Conservation (phyloP, 2,888 invertebrate genomes). For the Ceramica pisi region DNA sequence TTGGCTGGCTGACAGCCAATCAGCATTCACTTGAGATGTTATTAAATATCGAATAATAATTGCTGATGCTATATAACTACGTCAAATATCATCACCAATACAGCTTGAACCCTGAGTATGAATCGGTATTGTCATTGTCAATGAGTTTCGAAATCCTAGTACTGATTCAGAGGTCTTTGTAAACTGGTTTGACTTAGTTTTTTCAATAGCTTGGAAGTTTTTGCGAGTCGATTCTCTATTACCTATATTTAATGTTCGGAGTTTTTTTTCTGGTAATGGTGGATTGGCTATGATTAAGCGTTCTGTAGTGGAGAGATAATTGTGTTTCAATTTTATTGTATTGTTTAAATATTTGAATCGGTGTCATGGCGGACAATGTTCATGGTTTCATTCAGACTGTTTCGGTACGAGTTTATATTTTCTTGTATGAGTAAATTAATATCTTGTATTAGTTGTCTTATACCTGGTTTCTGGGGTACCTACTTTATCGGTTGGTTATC, state of each 20-base stretch:
- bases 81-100: slow-evolving; percentile 72
- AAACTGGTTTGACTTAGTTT: slow-evolving; percentile 64
- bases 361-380: slow-evolving; percentile 31
- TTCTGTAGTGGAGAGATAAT: slow-evolving; percentile 43
- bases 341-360: slow-evolving; percentile 22
- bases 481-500: no score
- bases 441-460: not conserved
- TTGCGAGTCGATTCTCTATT: slow-evolving; percentile 62
- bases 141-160: slow-evolving; percentile 36
- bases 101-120: slow-evolving; percentile 63
- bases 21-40: slow-evolving; percentile 67
- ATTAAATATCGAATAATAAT: slow-evolving; percentile 80
- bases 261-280: slow-evolving; percentile 53
- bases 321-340: slow-evolving; percentile 32
- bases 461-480: no score
- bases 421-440: not conserved
- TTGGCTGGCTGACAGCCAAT: slow-evolving; percentile 84
- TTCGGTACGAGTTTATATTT: not conserved
- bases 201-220: slow-evolving; percentile 64
- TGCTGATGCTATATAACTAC: slow-evolving; percentile 62
- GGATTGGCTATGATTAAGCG: slow-evolving; percentile 42
- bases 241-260: slow-evolving; percentile 43
- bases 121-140: slow-evolving; percentile 62
- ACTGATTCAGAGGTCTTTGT: slow-evolving; percentile 58
- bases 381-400: not conserved